Base-by-base conservation (phyloP, 1,140 invertebrate genomes). In the Magallana ariakensis region DNA sequence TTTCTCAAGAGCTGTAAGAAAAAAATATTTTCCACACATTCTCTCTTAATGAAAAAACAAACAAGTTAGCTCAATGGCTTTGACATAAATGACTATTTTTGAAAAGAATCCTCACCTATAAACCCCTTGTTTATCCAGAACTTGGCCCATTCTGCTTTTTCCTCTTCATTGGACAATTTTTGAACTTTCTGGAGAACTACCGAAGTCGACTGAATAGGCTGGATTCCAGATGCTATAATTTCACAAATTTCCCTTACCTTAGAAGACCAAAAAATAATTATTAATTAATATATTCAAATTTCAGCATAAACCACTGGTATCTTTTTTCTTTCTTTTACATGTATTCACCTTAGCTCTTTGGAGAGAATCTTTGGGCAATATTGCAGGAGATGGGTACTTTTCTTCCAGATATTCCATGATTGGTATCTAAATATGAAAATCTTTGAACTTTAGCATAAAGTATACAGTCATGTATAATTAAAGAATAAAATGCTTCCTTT, bases 371-470 rank as follows among this genome's bases (percentile, higher is more conserved):
- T 91, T 91, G 6, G 93, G 93, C 26, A 98, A 97, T 94, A 99
- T 96, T 11, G 99, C 94, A 57, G 97, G 96, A 88, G 96, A 96
- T 92, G 98, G 96, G 93, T 97, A 96, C 1, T 96, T 97, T 95
- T 99, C 98, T 95, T 99, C 98, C 92, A 99, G 95, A 95, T 99
- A 99, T 95, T 99, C 97, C 96, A 99, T 96, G 86, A 99, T 99
- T 91, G 97, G 97, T 66, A 99, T 94, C 94, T 97, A 84, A 46
- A 22, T 16, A 75, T 26, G 22, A 33, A 8, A n/a, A 5, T 16
- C n/a, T 13, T n/a, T 16, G 5, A 60, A 60, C 58, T 60, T 13
- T 60, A n/a, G 13, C 5, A 4, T 46, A 46, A 46, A 46, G 33
- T 5, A 46, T 16, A 60, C 3, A 6, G n/a, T n/a, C 11, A 5